Percentiles rank a stretch among this genome's conserved stretches.
Conservation (phyloP, 1,140 invertebrate species). For the Brachionus manjavacas region DNA sequence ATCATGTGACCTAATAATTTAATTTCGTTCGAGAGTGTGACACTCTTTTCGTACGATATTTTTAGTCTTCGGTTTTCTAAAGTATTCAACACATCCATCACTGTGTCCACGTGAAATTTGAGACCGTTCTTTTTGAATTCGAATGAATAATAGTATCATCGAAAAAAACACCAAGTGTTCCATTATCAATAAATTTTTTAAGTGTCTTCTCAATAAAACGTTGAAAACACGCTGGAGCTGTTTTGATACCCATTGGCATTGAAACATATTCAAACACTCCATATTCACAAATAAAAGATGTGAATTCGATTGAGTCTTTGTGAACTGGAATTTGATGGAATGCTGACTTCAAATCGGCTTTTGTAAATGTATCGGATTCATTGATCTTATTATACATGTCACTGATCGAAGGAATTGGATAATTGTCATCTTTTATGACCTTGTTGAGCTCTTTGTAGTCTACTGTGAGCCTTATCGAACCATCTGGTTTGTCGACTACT, state of each 20-base stretch:
- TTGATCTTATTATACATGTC: background rate
- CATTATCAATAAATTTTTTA: background rate
- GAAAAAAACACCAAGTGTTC: background rate
- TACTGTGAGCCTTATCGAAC: background rate
- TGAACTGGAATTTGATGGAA: background rate
- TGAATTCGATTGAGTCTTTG: background rate
- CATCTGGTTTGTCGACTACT: slow-evolving; percentile 41
- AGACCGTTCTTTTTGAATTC: background rate
- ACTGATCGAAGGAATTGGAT: background rate
- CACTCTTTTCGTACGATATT: background rate
- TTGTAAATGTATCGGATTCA: slow-evolving; percentile 24
- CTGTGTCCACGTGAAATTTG: background rate
- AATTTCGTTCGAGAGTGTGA: background rate
- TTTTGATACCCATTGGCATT: background rate
- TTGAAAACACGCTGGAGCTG: background rate
- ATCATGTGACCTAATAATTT: background rate
- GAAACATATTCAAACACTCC: background rate
- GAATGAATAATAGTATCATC: background rate
- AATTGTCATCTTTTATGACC: background rate
- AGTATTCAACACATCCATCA: background rate
- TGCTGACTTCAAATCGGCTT: background rate
- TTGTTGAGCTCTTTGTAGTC: background rate
- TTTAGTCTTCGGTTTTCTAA: background rate
- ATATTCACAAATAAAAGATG: background rate
- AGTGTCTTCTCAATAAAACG: background rate